Evolutionary conservation across 2,113 vertebrate genomes (phyloP), one percentile per base, ranked within the genome.

Genomic region (Psilopsiagon aymara): DNA sequence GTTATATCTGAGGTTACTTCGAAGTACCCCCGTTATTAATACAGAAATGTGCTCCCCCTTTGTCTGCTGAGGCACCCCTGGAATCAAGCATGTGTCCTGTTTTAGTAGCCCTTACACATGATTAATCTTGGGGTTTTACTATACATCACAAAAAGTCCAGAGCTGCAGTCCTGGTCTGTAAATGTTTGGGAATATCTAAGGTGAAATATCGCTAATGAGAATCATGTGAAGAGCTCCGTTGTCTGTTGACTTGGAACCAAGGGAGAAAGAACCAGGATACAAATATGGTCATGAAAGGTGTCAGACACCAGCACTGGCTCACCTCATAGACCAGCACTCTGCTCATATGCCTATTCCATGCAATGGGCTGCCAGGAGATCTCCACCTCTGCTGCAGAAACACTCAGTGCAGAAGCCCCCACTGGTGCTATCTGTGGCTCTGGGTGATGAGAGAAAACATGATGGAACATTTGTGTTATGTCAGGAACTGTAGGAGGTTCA

Each of bases 251-350:
- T 71, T 21, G 51, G 49, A 39, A 83, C 37, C 10, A 43, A 78
- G 35, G 44, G 57, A 74, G 18, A 28, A 62, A 27, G 43, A 87
- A 24, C 37, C 27, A 33, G 63, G 52, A 70, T 3, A 53, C 16
- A 43, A 31, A 31, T 7, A 14, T 27, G 49, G n/a, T 5, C 4
- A 10, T 52, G 35, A 71, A 44, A 57, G 14, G 39, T 41, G 44
- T 44, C 82, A 67, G 64, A 55, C 27, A 44, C 16, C 67, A 52
- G 47, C 4, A 16, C 64, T 11, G 23, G 18, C 86, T 93, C 98
- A 99, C 99, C 98, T 99, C 98, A 1, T 99, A 99, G 94, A 99
- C 98, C 44, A 98, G 96, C 74, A 99, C 98, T 90, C 98, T 98
- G 76, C 98, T 98, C 4, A 96, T 98, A 96, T 97, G 98, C 68